Base-by-base conservation (phyloP, 2,113 vertebrate genomes). In the Chaetodon trifascialis region DNA sequence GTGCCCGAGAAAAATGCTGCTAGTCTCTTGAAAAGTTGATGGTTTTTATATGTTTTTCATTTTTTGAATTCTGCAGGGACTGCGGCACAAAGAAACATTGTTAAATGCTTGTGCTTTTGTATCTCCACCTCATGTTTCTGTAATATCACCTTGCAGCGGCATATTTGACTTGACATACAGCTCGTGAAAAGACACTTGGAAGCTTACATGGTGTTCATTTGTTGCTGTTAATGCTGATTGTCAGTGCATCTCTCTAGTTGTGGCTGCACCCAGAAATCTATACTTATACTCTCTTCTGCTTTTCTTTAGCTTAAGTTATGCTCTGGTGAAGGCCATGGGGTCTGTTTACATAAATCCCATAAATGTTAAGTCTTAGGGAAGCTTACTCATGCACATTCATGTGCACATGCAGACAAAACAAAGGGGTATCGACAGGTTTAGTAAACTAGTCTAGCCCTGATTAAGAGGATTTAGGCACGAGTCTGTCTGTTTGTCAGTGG, bases 301-400 rank as follows among this genome's bases (percentile, higher is more conserved):
- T 86, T 83, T 93, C 76, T 88, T 87, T 80, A 83, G 77, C 79
- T 90, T 89, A 94, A 91, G 90, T 93, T 85, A 88, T 4, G 10
- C 73, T 80, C 51, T 72, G 72, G 59, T 71, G 11, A 25, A 88
- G 78, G 86, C 89, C 82, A 84, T 64, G 16, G 77, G 74, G 73
- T 89, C 76, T 80, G 85, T 90, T 92, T 93, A 89, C 89, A 88
- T 78, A 90, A 84, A 94, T 93, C 90, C 87, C 73, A 91, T 93
- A 89, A 91, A 88, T 80, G 77, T 75, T 42, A 71, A 75, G 85
- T 81, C 64, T 85, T 73, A 76, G 62, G 51, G 71, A 77, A 60
- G 80, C 72, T 84, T 76, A 82, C 73, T 59, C 68, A 14, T 11
- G 55, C 80, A 74, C 82, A 81, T 58, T 55, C 73, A 38, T 70